These are phyloP conservation scores for Cyrtodaria siliqua DNA, from an alignment of 2,888 invertebrate genomes.

Conservation along the genomic window DNA sequence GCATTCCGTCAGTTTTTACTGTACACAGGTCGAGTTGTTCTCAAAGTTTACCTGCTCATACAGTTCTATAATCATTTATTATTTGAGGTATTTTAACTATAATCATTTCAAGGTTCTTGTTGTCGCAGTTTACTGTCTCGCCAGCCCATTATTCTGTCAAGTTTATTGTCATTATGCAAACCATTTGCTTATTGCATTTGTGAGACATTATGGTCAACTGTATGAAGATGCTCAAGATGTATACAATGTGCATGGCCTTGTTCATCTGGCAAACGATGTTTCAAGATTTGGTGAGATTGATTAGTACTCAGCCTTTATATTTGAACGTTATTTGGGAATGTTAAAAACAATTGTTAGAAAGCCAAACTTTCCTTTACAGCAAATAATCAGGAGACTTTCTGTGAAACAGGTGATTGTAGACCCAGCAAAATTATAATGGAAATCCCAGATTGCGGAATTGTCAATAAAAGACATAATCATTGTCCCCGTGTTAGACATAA, in stretches of 20 bases:
- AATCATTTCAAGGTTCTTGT: constrained; percentile 51
- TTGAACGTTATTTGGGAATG: too few relatives aligned
- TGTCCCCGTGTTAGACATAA: too few relatives aligned
- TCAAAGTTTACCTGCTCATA: too few relatives aligned
- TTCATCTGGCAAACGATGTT: constrained; percentile 75
- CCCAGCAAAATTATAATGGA: too few relatives aligned
- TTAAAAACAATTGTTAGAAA: too few relatives aligned
- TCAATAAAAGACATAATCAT: too few relatives aligned
- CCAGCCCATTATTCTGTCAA: constrained; percentile 31
- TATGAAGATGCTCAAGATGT: constrained; percentile 81
- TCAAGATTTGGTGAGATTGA: constrained; percentile 77
- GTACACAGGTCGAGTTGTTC: constrained; percentile 73
- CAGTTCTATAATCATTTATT: constrained; percentile 56
- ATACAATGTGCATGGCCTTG: constrained; percentile 83
- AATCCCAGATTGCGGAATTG: too few relatives aligned
- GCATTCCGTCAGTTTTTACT: constrained; percentile 74
- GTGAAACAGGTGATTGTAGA: constrained; percentile 13
- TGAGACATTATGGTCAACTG: constrained; percentile 59
- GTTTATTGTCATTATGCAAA: constrained; percentile 41
- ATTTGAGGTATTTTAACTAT: constrained; percentile 31
- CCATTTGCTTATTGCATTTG: constrained; percentile 42
- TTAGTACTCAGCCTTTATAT: constrained; percentile 81
- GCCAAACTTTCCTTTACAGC: constrained; percentile 47
- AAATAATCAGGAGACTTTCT: constrained; percentile 54
- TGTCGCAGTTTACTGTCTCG: constrained; percentile 65